phyloP scores from a whole-genome alignment of 2,888 invertebrate genomes.

The Syritta pipiens region DNA sequence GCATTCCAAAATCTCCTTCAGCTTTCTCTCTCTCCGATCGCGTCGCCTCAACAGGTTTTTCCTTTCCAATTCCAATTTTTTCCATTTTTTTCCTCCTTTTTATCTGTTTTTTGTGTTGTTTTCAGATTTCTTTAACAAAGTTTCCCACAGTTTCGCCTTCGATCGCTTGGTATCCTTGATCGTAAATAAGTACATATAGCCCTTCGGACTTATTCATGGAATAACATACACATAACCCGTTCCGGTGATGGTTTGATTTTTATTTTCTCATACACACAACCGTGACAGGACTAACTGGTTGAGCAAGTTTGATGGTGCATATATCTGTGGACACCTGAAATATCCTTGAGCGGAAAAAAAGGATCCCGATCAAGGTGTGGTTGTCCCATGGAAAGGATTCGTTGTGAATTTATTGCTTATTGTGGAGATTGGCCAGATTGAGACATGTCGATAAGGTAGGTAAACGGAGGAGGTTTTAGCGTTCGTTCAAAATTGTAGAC shows the following conservation, averaged over 20 bases:
- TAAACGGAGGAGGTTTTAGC: no score
- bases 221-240: slow-evolving; percentile 42
- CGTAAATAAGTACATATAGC: slow-evolving; percentile 46
- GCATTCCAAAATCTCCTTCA: slow-evolving; percentile 41
- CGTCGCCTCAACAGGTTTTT: slow-evolving; percentile 44
- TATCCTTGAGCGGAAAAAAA: neutral
- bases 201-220: neutral
- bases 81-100: neutral
- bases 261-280: slow-evolving; percentile 3
- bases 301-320: slow-evolving; percentile 40
- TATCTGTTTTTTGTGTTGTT: slow-evolving; percentile 24
- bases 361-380: no score
- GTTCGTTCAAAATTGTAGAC: no score
- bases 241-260: slow-evolving; percentile 59
- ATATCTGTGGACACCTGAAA: neutral
- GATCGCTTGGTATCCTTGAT: slow-evolving; percentile 60
- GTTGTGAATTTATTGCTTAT: no score
- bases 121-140: slow-evolving; percentile 51
- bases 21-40: neutral
- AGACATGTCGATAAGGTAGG: no score
- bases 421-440: no score
- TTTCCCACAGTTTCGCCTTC: slow-evolving; percentile 58
- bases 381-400: no score
- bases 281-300: slow-evolving; percentile 62
- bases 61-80: slow-evolving; percentile 49